Evolutionary conservation across 2,113 vertebrate genomes (phyloP), one percentile per base, ranked within the genome.

Genomic region (Platysternon megacephalum): DNA sequence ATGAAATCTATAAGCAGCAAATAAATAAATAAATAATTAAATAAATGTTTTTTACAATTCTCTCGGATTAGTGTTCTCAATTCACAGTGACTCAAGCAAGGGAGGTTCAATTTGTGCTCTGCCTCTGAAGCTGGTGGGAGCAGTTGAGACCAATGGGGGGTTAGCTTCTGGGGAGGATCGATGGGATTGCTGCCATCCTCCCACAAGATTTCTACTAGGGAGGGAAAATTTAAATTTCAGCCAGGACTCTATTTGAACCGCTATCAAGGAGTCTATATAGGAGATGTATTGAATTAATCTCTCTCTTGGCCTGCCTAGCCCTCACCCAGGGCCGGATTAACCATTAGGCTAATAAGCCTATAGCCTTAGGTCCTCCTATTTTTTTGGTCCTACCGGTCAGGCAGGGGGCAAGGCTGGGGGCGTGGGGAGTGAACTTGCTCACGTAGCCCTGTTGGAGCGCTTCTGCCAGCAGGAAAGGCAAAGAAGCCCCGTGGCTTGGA

Each of bases 141-240:
- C 55, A 58, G 17, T 28, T 53, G 61, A 0, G 7, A 80, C 56
- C 39, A 32, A 56, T 49, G 29, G 26, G 58, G 26, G 0, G 0
- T 28, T 74, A 48, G 5, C 7, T 39, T 2, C 26, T 4, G 24
- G 46, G 35, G 49, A 72, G 76, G 58, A 16, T 61, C 13, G 13
- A 32, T 13, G 12, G 58, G 35, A 32, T 61, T 61, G 58, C n/a
- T 78, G 48, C 0, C 24, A 79, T 28, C 8, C 55, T 6, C 0
- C 52, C 24, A 8, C 21, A 16, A 8, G 56, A 5, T 39, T 65
- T 49, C 53, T 81, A 42, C 29, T 53, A 72, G 8, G 42, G 84
- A 89, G 51, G 29, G 74, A 52, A 88, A 19, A 46, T 89, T 48
- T 11, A 79, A 24, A 49, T 52, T 56, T 24, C 86, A 39, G 80